Evolutionary conservation across 92 coral and sea anemone genomes (phyloP).

Genomic region (Heliopora coerulea): DNA sequence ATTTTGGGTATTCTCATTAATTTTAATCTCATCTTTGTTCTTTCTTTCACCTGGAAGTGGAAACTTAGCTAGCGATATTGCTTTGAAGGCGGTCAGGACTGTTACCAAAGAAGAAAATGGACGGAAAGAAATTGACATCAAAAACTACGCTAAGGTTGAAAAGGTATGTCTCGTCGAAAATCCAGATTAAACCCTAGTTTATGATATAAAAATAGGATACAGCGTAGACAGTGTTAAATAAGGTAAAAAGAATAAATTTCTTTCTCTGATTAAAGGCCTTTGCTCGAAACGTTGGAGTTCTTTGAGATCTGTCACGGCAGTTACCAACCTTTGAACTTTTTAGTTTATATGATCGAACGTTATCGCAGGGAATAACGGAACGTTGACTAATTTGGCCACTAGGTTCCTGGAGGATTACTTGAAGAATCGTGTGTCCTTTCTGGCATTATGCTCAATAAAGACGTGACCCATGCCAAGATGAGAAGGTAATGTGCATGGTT

Average conservation of each 20-base stretch:
- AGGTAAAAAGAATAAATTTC: too few species aligned
- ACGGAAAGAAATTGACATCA: slow-evolving; percentile 94
- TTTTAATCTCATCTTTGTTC: not conserved
- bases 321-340: too few species aligned
- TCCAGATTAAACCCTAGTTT: too few species aligned
- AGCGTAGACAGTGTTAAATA: too few species aligned
- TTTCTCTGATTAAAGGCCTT: too few species aligned
- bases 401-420: slow-evolving; percentile 99
- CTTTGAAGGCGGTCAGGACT: slow-evolving; percentile 91
- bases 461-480: slow-evolving; percentile 98
- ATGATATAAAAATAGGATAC: too few species aligned
- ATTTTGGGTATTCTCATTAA: not conserved
- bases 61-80: slow-evolving; percentile 92
- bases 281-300: too few species aligned
- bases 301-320: too few species aligned
- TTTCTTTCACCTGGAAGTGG: slow-evolving; percentile 60
- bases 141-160: slow-evolving; percentile 98
- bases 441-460: slow-evolving; percentile 97
- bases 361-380: too few species aligned
- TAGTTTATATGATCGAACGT: too few species aligned
- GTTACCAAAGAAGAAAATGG: slow-evolving; percentile 86
- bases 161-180: too few species aligned
- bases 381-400: too few species aligned
- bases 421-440: slow-evolving; percentile 94
- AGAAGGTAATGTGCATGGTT: slow-evolving; percentile 61